phyloP scores from a whole-genome alignment of 2,113 vertebrate genomes.

The Ophiodon elongatus region DNA sequence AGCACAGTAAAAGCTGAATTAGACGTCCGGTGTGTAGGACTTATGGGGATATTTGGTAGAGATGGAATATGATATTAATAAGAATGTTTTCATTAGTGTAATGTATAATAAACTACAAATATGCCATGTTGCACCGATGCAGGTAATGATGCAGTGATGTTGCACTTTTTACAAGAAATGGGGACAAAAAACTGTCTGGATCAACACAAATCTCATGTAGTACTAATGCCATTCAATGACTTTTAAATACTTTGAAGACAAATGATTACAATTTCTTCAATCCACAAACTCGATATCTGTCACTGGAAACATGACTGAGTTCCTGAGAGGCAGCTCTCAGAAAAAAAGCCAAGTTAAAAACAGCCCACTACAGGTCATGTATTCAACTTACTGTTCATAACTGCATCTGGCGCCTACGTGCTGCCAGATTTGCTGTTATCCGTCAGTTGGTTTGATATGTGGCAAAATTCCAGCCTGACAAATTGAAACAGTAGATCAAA shows the following conservation, averaged over 20 bases:
- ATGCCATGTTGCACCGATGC: not conserved
- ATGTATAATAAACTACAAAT: not conserved
- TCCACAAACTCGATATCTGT: not conserved
- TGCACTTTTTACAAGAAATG: not conserved
- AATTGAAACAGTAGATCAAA: constrained; percentile 40
- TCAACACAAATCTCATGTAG: not conserved
- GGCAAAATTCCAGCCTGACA: constrained; percentile 48
- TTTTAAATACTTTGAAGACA: not conserved
- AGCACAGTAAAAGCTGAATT: not conserved
- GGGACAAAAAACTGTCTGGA: not conserved
- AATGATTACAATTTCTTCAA: not conserved
- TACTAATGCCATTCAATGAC: not conserved
- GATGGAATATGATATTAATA: not conserved
- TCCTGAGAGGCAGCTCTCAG: not conserved
- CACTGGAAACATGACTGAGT: not conserved
- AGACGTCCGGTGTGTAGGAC: not conserved
- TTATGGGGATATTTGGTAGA: not conserved
- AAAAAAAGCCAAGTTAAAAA: constrained; percentile 9
- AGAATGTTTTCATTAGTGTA: not conserved
- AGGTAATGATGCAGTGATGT: not conserved
- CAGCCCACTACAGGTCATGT: constrained; percentile 2
- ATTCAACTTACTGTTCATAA: not conserved
- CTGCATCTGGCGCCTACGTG: constrained; percentile 25
- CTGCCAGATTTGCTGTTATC: constrained; percentile 39
- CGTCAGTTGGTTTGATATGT: constrained; percentile 36